Base-by-base conservation (phyloP, 92 coral and sea anemone species). In the Bergia puertoricense region DNA sequence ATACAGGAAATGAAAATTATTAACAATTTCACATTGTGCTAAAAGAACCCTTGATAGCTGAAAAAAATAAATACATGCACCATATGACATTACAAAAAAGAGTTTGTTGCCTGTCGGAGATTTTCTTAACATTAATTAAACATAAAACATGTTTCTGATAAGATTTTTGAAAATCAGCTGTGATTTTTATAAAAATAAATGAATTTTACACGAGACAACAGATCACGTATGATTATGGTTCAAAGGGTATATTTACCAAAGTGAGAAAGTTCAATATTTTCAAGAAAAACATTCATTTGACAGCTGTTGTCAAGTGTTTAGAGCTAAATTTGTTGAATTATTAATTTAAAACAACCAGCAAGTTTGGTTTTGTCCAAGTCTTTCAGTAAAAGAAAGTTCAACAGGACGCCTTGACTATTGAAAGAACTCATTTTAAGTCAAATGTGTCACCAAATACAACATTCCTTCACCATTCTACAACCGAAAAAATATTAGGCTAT, bases 271-370 rank as follows among this genome's bases (percentile, higher is more conserved):
- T 73, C 39, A 73, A 1, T 37, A 23, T 73, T 7, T 30, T 39
- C 42, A 73, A 73, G 11, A 71, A 11, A 54, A 13, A 54, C 2
- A 54, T 10, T 73, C 41, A 80, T 80, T 38, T 54, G 71, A 81
- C 67, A 40, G 46, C 38, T 56, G 74, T 57, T 81, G 85, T 39
- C 15, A 56, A 40, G 39, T 6, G 46, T 62, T 10, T 39, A 41
- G 46, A 59, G 30, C 14, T 57, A 38, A 36, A 81, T 81, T 18
- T 59, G 50, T 18, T 69, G 46, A 84, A 84, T 71, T 84, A 82
- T 84, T 84, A 56, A 83, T 44, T 1, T 30, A 45, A 13, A 13
- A 69, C 69, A 23, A 84, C 87, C 79, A 46, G 79, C 68, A 82
- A 68, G 75, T 20, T 82, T 65, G 57, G n/a, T 8, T 66, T 62